Conservation (phyloP, 2,888 invertebrate genomes). For the Scelioninae gen. 2 region DNA sequence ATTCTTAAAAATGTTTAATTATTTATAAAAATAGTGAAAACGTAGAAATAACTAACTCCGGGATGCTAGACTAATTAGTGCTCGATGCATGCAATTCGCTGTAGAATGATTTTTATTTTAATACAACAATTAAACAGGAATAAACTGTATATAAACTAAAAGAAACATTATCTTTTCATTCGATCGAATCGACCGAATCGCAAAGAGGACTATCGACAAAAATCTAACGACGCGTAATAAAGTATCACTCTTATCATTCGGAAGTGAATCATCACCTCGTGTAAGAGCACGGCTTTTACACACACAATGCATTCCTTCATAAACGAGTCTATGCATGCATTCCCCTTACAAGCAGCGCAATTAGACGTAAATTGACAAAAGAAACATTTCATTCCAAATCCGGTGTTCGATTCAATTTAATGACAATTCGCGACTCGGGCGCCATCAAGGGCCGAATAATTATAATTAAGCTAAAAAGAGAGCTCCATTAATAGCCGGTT, state of each 20-base stretch:
- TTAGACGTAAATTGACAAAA: slow-evolving; percentile 53
- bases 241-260: slow-evolving; percentile 48
- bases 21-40: no score
- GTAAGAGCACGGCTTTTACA: slow-evolving; percentile 48
- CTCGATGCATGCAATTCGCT: no score
- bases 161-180: no score
- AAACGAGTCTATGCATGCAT: slow-evolving; percentile 32
- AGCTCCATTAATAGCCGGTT: slow-evolving; percentile 4
- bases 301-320: slow-evolving; percentile 32
- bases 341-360: slow-evolving; percentile 35
- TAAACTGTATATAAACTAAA: no score
- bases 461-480: no score
- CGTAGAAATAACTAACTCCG: no score
- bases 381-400: slow-evolving; percentile 45
- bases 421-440: slow-evolving; percentile 28
- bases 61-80: no score
- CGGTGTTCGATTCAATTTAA: slow-evolving; percentile 56
- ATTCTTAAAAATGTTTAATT: no score
- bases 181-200: no score
- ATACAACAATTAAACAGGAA: no score
- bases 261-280: slow-evolving; percentile 53
- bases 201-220: slow-evolving; percentile 35
- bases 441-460: slow-evolving; percentile 31
- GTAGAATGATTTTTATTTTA: no score
- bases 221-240: slow-evolving; percentile 52